Base-by-base conservation (phyloP, 2,888 invertebrate genomes). In the Apamea monoglypha region DNA sequence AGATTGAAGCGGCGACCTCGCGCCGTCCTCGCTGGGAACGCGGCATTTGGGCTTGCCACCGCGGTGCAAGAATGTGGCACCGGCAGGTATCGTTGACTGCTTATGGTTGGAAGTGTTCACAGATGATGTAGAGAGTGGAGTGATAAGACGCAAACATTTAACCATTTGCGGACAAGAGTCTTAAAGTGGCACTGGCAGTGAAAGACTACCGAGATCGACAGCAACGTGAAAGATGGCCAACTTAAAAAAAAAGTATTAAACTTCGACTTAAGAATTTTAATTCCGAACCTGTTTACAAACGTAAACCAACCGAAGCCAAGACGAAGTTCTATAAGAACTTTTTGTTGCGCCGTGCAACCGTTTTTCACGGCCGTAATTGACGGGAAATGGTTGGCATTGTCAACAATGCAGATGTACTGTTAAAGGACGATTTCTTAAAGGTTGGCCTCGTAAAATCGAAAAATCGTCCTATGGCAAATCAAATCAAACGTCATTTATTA, bases 1-100 rank as follows among this genome's bases (percentile, higher is more conserved):
- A 83, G 72, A 79, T 80, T 74, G 83, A 87, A 84, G 63, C 56
- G 21, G 66, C 80, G 83, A 87, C 88, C 90, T 91, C 91, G 88
- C 7, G 40, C 44, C 78, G 90, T 85, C 91, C 86, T 88, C 88
- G 85, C 68, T 83, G 85, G 64, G 86, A 88, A 77, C 78, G 71
- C 84, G 89, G 81, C 88, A 89, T 91, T 91, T 91, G 73, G 85
- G 83, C 63, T 73, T 76, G 78, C 63, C 53, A 47, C 47, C 32
- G 50, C 29, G 21, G 29, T 21, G 25, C 80, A 75, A 80, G 89
- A 88, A 88, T 89, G 87, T 85, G 85, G 89, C 83, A 85, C 76
- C 80, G 83, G 80, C 67, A 71, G 66, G 61, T 87, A 78, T 69
- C 32, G 53, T 25, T 44, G n/a, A 12, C 50, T 71, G 69, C 70